Evolutionary conservation across 2,113 vertebrate genomes (phyloP), one percentile per base, ranked within the genome.

Genomic region (Pachypanchax playfairii): DNA sequence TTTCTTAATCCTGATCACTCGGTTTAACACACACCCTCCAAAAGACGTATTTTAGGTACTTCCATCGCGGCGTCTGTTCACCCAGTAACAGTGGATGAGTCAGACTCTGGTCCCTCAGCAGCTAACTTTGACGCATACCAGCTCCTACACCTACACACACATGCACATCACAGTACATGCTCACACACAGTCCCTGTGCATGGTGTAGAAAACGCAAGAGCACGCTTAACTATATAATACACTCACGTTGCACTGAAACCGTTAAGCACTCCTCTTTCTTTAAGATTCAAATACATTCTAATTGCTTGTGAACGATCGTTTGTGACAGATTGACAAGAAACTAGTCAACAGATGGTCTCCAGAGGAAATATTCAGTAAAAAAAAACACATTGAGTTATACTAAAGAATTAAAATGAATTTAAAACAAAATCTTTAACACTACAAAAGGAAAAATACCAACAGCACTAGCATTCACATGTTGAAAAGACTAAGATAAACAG

Each of bases 91-190:
- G 79, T 41, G 84, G 82, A 90, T 92, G 90, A 92, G 88, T 92
- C 91, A 91, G 84, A 88, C 83, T 87, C 82, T 68, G 43, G 74
- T 83, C 87, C 87, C 85, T 70, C 73, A 86, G 82, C 85, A 83
- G 77, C 82, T 73, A 85, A 84, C 87, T 85, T 77, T 91, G 91
- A 92, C 86, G 86, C 88, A 90, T 77, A 85, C 76, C 79, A 65
- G 70, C 83, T 83, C 77, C 57, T 50, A 73, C 77, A 82, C 80
- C 67, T 66, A 65, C 75, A 75, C 75, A 66, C 68, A 39, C 41
- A 42, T 68, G 38, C n/a, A 20, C 8, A 20, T 5, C 48, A 14
- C 38, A 67, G 38, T 15, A 17, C 17, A 63, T 15, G n/a, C 47
- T 31, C n/a, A 51, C 53, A 61, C 31, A 17, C 47, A 14, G 14